Evolutionary conservation across 1,140 invertebrate species (phyloP).

Genomic region (Anoplolepis gracilipes): DNA sequence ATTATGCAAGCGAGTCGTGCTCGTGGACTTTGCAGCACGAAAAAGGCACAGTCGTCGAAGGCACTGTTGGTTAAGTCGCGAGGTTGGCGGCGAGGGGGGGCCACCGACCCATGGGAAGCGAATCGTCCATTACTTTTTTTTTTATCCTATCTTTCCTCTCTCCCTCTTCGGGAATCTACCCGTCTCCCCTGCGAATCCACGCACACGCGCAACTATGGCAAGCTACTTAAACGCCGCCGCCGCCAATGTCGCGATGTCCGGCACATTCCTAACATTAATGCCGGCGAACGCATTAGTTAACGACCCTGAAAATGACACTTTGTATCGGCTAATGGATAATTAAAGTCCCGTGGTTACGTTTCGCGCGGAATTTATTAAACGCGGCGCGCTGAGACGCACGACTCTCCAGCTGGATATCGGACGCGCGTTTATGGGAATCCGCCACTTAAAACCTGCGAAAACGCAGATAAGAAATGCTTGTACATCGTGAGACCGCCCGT

Average conservation of each 20-base stretch:
- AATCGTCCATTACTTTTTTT: conserved; percentile 39
- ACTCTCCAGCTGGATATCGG: conserved; percentile 49
- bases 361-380: conserved; percentile 77
- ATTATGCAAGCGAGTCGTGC: conserved; percentile 59
- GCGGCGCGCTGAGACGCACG: conserved; percentile 36
- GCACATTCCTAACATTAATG: conserved; percentile 72
- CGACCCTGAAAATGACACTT: conserved; percentile 81
- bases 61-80: conserved; percentile 49
- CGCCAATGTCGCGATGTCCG: conserved; percentile 48
- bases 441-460: conserved; percentile 66
- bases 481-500: conserved; percentile 8
- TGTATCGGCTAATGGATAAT: conserved; percentile 81
- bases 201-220: background rate
- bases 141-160: background rate
- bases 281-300: conserved; percentile 77
- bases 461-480: conserved; percentile 57
- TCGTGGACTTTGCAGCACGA: conserved; percentile 26
- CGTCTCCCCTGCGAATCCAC: conserved; percentile 1
- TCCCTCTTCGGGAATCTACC: conserved; percentile 31
- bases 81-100: conserved; percentile 27
- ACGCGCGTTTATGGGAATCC: conserved; percentile 67
- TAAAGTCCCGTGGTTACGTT: conserved; percentile 79
- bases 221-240: conserved; percentile 30
- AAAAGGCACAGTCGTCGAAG: background rate
- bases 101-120: conserved; percentile 35